Percentiles rank a stretch among this genome's conserved stretches.
phyloP scores from a whole-genome alignment of 2,113 vertebrate species.

The Zosterops hypoxanthus region DNA sequence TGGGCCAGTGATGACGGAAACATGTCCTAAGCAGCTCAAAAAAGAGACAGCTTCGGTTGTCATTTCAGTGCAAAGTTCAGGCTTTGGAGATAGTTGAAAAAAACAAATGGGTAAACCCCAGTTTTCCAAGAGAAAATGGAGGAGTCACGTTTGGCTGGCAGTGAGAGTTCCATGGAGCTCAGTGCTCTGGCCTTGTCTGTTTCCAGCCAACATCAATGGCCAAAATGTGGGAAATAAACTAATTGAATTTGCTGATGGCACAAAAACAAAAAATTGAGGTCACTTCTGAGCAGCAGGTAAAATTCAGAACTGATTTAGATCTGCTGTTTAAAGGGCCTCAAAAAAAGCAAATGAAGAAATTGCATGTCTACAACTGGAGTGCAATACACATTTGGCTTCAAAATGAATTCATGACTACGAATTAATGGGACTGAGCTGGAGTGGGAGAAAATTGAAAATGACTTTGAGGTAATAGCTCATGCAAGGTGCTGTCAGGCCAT shows the following conservation, averaged over 20 bases:
- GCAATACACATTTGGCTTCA: not conserved
- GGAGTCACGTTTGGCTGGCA: not conserved
- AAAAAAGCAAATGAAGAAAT: slow-evolving; percentile 5
- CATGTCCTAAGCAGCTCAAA: not conserved
- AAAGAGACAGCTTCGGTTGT: not conserved
- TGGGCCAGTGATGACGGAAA: not conserved
- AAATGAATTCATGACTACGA: slow-evolving; percentile 2
- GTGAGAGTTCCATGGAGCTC: not conserved
- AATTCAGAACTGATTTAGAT: slow-evolving; percentile 32
- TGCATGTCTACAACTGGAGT: slow-evolving; percentile 11
- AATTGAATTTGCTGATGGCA: slow-evolving; percentile 58
- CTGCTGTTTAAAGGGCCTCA: not conserved
- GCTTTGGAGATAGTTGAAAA: not conserved
- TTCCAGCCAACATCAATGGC: not conserved
- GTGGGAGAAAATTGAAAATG: slow-evolving; percentile 26
- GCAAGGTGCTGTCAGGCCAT: not conserved
- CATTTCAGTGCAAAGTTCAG: not conserved
- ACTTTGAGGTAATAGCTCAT: slow-evolving; percentile 25
- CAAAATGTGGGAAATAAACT: not conserved
- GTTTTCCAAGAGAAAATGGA: not conserved
- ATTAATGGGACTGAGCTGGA: slow-evolving; percentile 17
- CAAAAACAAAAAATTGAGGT: slow-evolving; percentile 54
- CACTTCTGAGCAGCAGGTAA: slow-evolving; percentile 19
- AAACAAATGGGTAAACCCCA: not conserved
- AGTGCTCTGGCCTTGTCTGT: not conserved